Evolutionary conservation across 2,888 invertebrate species (phyloP).

Genomic region (Caenorhabditis drosophilae): DNA sequence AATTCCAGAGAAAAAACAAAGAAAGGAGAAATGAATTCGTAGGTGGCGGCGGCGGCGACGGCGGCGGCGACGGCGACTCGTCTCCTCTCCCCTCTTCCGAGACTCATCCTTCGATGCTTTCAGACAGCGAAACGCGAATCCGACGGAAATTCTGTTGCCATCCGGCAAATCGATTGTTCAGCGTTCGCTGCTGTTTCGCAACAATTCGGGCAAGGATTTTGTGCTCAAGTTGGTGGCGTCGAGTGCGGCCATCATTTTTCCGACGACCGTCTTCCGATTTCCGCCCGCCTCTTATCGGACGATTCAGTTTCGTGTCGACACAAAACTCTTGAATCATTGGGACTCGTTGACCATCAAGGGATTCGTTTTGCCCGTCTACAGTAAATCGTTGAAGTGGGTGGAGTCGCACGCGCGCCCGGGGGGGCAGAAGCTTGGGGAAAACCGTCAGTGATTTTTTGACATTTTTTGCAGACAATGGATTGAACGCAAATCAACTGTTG

Average conservation of each 20-base stretch:
- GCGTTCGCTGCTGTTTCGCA: constrained; percentile 31
- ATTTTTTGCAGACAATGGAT: constrained; percentile 1
- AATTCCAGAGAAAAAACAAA: too few relatives aligned
- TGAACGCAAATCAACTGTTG: constrained; percentile 9
- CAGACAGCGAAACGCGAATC: constrained; percentile 33
- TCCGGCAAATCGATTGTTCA: constrained; percentile 19
- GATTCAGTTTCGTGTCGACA: constrained; percentile 29
- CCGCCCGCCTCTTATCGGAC: constrained; percentile 25
- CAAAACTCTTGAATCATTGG: constrained; percentile 12
- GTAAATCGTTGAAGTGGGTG: constrained; percentile 10
- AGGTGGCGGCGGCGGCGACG: too few relatives aligned
- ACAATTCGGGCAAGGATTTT: constrained; percentile 34
- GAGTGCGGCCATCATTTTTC: constrained; percentile 14
- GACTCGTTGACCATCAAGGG: constrained; percentile 21
- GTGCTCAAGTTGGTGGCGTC: constrained; percentile 27
- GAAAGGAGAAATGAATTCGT: too few relatives aligned
- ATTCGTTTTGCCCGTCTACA: constrained; percentile 26
- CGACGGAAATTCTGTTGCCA: constrained; percentile 27
- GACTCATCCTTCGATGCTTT: too few relatives aligned
- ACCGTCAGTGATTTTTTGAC: too few relatives aligned
- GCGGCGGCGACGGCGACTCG: too few relatives aligned
- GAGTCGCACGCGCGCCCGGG: too few relatives aligned
- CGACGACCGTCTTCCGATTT: constrained; percentile 35
- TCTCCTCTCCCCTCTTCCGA: too few relatives aligned
- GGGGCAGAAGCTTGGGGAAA: too few relatives aligned